These are phyloP conservation scores for Parnassius orleans DNA, from an alignment of 2,888 invertebrate genomes.

Conservation along the genomic window DNA sequence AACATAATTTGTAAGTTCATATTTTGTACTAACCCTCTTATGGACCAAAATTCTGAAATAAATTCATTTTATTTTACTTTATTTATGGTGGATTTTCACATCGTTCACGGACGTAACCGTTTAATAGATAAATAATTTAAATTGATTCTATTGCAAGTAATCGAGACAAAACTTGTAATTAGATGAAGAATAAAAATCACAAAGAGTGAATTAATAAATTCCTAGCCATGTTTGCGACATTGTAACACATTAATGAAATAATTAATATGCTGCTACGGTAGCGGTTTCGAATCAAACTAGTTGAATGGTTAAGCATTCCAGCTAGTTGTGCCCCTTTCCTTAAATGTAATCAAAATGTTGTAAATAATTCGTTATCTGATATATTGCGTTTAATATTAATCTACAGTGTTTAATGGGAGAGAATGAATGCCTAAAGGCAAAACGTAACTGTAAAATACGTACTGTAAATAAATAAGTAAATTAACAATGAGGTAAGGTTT, in stretches of 20 bases:
- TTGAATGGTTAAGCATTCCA: conserved; percentile 22
- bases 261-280: conserved; percentile 23
- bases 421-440: too few relatives aligned
- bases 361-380: conserved; percentile 11
- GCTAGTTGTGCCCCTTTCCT: conserved; percentile 11
- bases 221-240: conserved; percentile 11
- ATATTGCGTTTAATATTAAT: conserved; percentile 4
- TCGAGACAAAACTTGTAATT: conserved; percentile 5
- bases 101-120: background rate
- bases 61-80: too few relatives aligned
- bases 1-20: too few relatives aligned
- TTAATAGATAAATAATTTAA: conserved; percentile 13
- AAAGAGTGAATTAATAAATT: conserved; percentile 18
- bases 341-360: conserved; percentile 21
- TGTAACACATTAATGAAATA: conserved; percentile 24
- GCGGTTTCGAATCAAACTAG: conserved; percentile 16
- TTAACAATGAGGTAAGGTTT: too few relatives aligned
- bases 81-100: too few relatives aligned
- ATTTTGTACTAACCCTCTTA: too few relatives aligned
- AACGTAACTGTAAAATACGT: too few relatives aligned
- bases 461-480: too few relatives aligned
- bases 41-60: too few relatives aligned
- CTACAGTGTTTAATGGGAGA: too few relatives aligned
- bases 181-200: conserved; percentile 8
- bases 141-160: conserved; percentile 12